Conservation (phyloP, 2,797 vertebrate genomes). For the Rousettus madagascariensis region DNA sequence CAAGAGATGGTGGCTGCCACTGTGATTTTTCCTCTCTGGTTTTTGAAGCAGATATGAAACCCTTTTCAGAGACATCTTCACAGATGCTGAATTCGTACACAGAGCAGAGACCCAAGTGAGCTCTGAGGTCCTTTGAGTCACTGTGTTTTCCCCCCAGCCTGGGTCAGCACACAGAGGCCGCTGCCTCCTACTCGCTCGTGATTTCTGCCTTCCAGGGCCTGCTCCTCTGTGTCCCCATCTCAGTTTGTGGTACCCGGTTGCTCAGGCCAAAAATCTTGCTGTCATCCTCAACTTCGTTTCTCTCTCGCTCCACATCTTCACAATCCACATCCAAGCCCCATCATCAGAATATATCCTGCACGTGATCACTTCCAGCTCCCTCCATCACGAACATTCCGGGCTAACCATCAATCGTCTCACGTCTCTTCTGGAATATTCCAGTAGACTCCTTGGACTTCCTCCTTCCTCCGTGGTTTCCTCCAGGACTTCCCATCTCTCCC, state of each 20-base stretch:
- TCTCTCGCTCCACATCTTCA: background rate
- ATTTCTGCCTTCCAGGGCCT: background rate
- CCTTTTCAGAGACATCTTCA: background rate
- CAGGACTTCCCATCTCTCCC: background rate
- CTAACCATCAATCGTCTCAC: background rate
- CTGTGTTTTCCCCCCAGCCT: background rate
- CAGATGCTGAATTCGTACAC: background rate
- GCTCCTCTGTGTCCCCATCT: background rate
- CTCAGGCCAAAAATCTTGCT: background rate
- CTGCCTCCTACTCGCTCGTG: background rate
- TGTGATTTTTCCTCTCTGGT: background rate
- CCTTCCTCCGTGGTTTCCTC: background rate
- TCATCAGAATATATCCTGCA: background rate
- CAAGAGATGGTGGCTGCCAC: background rate
- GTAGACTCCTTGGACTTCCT: background rate
- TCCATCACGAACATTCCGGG: background rate
- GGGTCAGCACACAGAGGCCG: background rate
- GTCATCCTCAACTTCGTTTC: background rate
- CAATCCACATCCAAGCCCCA: background rate
- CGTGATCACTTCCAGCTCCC: background rate
- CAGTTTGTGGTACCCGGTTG: background rate
- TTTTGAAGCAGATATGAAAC: background rate
- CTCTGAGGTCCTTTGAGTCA: background rate
- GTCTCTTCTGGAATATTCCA: background rate
- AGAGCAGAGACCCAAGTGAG: background rate